Percentiles rank a stretch among this genome's conserved stretches.
These are phyloP conservation scores for Nipponia nippon DNA, from an alignment of 2,113 vertebrate species.

Conservation along the genomic window DNA sequence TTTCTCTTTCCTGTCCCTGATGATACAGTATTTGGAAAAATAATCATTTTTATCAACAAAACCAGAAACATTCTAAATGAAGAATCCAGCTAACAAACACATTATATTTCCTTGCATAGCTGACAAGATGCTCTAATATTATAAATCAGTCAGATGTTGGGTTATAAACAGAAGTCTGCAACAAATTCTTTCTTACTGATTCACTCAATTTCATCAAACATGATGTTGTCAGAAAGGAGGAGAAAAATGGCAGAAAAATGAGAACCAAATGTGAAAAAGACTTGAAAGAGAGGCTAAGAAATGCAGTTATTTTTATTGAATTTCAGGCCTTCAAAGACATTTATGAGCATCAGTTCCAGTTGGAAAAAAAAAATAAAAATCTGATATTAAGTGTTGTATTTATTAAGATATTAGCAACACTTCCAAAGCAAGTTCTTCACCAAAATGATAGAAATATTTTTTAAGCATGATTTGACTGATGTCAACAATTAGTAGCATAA, in stretches of 20 bases:
- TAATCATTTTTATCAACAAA: background rate
- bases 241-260: background rate
- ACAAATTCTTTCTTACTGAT: background rate
- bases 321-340: background rate
- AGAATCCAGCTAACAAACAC: background rate
- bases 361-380: background rate
- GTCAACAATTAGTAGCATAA: background rate
- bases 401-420: background rate
- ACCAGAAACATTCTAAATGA: background rate
- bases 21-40: background rate
- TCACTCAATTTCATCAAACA: background rate
- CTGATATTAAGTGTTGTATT: background rate
- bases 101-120: background rate
- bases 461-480: background rate
- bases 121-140: background rate
- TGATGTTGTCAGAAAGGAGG: background rate
- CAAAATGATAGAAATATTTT: background rate
- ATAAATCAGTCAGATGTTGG: background rate
- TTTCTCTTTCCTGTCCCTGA: background rate
- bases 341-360: background rate
- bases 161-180: constrained; percentile 28
- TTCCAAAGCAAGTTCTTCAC: background rate
- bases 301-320: background rate
- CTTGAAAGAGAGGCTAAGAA: background rate
- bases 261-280: background rate